Evolutionary conservation across 2,797 vertebrate genomes (phyloP).

Genomic region (Acanthopagrus latus): DNA sequence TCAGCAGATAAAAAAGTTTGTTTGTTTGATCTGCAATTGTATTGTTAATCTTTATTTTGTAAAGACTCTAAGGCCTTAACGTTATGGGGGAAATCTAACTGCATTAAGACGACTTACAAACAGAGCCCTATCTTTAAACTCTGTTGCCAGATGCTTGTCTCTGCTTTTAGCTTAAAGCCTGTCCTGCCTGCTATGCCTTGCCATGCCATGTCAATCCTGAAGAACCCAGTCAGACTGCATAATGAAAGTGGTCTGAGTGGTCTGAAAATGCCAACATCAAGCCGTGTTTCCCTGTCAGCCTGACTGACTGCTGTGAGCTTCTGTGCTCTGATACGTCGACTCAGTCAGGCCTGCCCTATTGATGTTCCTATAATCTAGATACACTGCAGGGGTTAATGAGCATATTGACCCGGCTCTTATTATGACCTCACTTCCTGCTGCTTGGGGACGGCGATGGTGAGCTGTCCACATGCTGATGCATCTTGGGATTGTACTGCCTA

Average conservation of each 20-base stretch:
- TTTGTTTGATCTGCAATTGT: neutral
- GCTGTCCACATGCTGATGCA: slow-evolving; percentile 56
- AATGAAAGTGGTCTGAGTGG: slow-evolving; percentile 20
- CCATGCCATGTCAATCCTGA: slow-evolving; percentile 60
- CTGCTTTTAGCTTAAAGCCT: slow-evolving; percentile 63
- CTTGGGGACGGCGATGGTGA: slow-evolving; percentile 50
- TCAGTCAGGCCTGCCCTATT: slow-evolving; percentile 69
- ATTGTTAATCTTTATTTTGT: neutral
- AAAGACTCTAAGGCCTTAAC: neutral
- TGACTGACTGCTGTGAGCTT: slow-evolving; percentile 51
- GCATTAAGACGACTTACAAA: neutral
- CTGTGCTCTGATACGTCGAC: slow-evolving; percentile 48
- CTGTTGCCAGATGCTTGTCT: slow-evolving; percentile 31
- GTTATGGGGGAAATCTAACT: neutral
- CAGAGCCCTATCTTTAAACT: neutral
- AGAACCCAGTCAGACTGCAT: slow-evolving; percentile 12
- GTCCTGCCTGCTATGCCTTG: slow-evolving; percentile 76
- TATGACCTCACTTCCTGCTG: slow-evolving; percentile 84
- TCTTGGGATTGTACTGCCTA: slow-evolving; percentile 56
- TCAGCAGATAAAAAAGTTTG: no score
- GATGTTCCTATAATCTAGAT: slow-evolving; percentile 78
- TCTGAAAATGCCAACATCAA: slow-evolving; percentile 34
- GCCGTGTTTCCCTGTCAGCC: slow-evolving; percentile 23
- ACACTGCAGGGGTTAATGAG: slow-evolving; percentile 81
- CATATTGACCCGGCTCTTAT: slow-evolving; percentile 74